Base-by-base conservation (phyloP, 2,797 vertebrate species). In the Macropus fuliginosus region DNA sequence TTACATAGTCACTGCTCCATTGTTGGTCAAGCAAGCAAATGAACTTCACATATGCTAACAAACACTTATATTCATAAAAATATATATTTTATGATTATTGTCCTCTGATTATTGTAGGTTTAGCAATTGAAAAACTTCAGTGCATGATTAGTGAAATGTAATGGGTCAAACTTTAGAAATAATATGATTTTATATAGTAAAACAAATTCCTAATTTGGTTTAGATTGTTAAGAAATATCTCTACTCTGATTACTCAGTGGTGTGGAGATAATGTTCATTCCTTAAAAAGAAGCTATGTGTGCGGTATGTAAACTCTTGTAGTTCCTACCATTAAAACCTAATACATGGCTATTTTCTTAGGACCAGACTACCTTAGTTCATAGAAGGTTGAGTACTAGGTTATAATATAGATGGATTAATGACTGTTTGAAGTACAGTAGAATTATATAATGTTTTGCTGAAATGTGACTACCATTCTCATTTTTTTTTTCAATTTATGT, bases 11-110 rank as follows among this genome's bases (percentile, higher is more conserved):
- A 46, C 24, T 94, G 87, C 34, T 14, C 21, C 34, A 91, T 95
- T 56, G 66, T 94, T 95, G 6, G 92, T 94, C 95, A 92, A 95
- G 62, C 16, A 93, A 95, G 56, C 13, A 92, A 93, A 5, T 93
- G 87, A 90, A 90, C 95, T 96, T 97, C 10, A 92, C 28, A 55
- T 90, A 8, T 96, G 0, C 57, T 96, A 87, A 90, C 92, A 81
- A 96, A 96, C 57, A 93, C 92, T 54, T n/a, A 90, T 12, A 1
- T 92, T 55, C 52, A n/a, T 40, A 92, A 90, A 92, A 94, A 31
- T n/a, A 93, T 50, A 66, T 55, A 8, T n/a, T n/a, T n/a, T n/a
- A n/a, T n/a, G n/a, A n/a, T n/a, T n/a, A n/a, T n/a, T n/a, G n/a
- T n/a, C 40, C 31, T 94, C 31, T 54, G 56, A 54, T 59, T 56